phyloP scores from a whole-genome alignment of 1,140 invertebrate genomes.

The Wasmannia auropunctata region DNA sequence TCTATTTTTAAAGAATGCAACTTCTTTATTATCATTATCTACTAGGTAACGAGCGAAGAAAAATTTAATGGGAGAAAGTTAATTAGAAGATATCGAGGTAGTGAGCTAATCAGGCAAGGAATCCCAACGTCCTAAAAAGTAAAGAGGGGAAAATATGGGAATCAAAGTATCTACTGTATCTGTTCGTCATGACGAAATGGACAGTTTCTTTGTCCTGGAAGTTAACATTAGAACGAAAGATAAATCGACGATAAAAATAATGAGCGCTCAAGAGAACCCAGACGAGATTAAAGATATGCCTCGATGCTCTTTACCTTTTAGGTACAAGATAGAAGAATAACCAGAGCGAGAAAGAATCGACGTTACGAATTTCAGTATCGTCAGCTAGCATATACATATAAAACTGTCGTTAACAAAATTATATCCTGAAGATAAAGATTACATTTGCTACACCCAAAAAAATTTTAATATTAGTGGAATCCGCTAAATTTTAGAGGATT shows the following conservation, averaged over 20 bases:
- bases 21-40: slow-evolving; percentile 11
- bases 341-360: neutral
- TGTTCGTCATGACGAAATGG: neutral
- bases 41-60: neutral
- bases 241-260: slow-evolving; percentile 70
- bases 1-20: slow-evolving; percentile 2
- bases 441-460: neutral
- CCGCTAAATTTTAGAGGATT: too few species aligned
- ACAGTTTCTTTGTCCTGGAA: slow-evolving; percentile 32
- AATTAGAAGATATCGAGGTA: slow-evolving; percentile 31
- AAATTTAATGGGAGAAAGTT: neutral
- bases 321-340: slow-evolving; percentile 14
- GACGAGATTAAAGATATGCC: slow-evolving; percentile 46
- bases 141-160: neutral
- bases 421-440: neutral
- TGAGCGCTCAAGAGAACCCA: slow-evolving; percentile 30
- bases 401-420: slow-evolving; percentile 17
- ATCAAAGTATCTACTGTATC: neutral
- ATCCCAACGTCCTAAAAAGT: neutral
- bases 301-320: neutral
- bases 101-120: neutral
- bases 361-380: neutral
- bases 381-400: neutral
- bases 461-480: too few species aligned
- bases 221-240: slow-evolving; percentile 32